phyloP scores from a whole-genome alignment of 2,113 vertebrate genomes.

The Notothenia rossii region DNA sequence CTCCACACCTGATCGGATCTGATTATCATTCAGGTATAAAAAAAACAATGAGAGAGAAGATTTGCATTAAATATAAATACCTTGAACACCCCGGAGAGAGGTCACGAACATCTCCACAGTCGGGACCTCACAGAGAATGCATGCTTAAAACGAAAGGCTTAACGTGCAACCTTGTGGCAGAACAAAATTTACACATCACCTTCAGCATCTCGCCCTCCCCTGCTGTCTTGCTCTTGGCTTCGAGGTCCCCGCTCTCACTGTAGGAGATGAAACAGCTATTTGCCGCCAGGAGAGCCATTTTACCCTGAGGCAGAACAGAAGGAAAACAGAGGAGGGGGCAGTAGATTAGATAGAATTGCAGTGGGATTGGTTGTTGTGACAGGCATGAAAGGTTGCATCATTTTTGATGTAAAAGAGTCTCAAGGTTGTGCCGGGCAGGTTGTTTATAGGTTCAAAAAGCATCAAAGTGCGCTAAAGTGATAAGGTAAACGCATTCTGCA shows the following conservation, averaged over 20 bases:
- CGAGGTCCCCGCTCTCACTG: constrained; percentile 95
- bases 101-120: constrained; percentile 37
- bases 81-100: constrained; percentile 38
- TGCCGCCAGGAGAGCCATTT: constrained; percentile 93
- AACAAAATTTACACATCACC: constrained; percentile 81
- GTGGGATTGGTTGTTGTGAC: constrained; percentile 50
- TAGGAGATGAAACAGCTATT: constrained; percentile 97
- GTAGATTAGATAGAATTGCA: constrained; percentile 56
- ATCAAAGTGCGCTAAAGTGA: constrained; percentile 34
- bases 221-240: constrained; percentile 92
- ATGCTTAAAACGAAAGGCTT: constrained; percentile 38
- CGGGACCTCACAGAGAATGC: constrained; percentile 30
- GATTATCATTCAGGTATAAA: constrained; percentile 32
- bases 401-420: constrained; percentile 60
- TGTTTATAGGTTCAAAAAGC: constrained; percentile 57
- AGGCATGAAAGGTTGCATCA: constrained; percentile 43
- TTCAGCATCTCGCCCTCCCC: constrained; percentile 96
- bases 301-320: constrained; percentile 81
- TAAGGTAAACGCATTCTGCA: constrained; percentile 48
- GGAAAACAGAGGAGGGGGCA: constrained; percentile 33
- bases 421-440: constrained; percentile 50
- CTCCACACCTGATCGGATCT: constrained; percentile 93
- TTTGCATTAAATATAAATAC: constrained; percentile 50
- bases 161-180: constrained; percentile 45
- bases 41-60: not conserved